Conservation (phyloP, 2,113 vertebrate genomes). For the Aldabrachelys gigantea region DNA sequence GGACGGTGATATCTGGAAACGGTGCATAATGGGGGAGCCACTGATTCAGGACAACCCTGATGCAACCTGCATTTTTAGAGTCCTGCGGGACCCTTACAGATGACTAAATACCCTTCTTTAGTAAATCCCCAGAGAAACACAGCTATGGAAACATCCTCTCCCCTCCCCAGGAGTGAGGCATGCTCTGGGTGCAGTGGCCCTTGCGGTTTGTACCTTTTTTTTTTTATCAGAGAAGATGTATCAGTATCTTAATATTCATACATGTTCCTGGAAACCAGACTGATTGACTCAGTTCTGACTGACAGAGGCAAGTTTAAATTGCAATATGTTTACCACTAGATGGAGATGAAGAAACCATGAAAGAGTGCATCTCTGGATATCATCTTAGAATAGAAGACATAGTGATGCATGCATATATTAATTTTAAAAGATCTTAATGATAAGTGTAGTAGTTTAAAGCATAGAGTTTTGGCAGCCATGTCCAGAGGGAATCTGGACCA, state of each 20-base stretch:
- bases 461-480: not conserved
- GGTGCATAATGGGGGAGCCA: not conserved
- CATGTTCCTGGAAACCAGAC: conserved; percentile 25
- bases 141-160: conserved; percentile 31
- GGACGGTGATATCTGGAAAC: not conserved
- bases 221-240: conserved; percentile 57
- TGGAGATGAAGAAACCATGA: conserved; percentile 22
- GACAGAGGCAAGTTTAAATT: conserved; percentile 41
- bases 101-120: conserved; percentile 31
- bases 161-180: conserved; percentile 29
- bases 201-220: conserved; percentile 28
- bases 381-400: not conserved
- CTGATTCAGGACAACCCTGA: not conserved
- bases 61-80: not conserved
- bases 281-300: conserved; percentile 30
- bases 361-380: not conserved
- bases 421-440: not conserved
- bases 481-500: not conserved
- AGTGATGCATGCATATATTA: not conserved
- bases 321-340: not conserved
- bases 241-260: conserved; percentile 61
- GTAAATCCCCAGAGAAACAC: not conserved
- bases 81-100: not conserved
- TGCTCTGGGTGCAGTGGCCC: not conserved
- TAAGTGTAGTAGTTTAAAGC: not conserved